Conservation (phyloP, 2,888 invertebrate genomes). For the Octonoba sinensis region DNA sequence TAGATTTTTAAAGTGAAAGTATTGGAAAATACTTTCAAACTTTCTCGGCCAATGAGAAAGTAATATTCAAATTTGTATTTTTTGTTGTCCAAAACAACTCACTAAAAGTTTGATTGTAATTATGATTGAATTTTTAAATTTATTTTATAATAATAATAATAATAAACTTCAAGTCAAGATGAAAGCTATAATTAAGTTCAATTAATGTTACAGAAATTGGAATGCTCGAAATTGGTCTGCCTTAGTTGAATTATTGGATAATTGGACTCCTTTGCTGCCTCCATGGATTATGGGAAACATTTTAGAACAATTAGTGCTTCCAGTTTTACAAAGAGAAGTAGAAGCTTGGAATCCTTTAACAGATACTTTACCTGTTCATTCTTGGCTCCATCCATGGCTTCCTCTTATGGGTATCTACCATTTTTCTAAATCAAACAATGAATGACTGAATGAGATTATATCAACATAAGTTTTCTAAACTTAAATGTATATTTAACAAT, state of each 20-base stretch:
- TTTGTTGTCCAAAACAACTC: neutral
- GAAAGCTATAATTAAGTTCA: neutral
- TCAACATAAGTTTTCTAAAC: no score
- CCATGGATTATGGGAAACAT: slow-evolving; percentile 86
- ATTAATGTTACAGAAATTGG: slow-evolving; percentile 77
- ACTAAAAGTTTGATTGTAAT: neutral
- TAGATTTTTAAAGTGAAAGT: slow-evolving; percentile 38
- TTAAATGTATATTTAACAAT: no score
- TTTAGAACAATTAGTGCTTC: slow-evolving; percentile 85
- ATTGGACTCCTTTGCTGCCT: slow-evolving; percentile 86
- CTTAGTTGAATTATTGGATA: slow-evolving; percentile 83
- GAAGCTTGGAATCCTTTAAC: slow-evolving; percentile 94
- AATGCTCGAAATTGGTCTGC: slow-evolving; percentile 83
- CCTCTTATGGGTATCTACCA: slow-evolving; percentile 78
- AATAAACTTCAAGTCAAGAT: neutral
- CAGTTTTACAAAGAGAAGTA: slow-evolving; percentile 79
- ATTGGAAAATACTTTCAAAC: slow-evolving; percentile 2
- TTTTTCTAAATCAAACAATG: no score
- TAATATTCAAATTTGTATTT: neutral
- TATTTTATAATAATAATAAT: neutral
- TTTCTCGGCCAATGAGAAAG: neutral
- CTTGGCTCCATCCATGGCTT: slow-evolving; percentile 98
- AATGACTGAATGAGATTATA: no score
- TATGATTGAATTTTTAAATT: neutral
- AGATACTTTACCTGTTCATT: slow-evolving; percentile 94